Evolutionary conservation across 2,113 vertebrate species (phyloP).

Genomic region (Hyperopisus bebe): DNA sequence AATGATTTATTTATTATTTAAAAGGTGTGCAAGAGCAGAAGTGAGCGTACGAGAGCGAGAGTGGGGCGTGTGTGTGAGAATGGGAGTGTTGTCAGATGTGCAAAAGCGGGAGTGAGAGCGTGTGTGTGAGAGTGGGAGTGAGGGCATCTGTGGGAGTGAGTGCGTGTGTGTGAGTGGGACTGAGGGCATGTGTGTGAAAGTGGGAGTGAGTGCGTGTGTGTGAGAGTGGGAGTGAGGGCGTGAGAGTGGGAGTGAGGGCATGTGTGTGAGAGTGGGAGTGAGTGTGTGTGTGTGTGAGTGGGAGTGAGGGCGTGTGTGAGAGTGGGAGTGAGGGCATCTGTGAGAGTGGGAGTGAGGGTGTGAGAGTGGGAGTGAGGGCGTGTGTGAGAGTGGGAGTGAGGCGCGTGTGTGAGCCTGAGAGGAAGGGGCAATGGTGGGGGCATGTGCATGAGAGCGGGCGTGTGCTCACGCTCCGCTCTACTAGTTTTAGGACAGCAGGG

Average conservation of each 20-base stretch:
- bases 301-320: not conserved
- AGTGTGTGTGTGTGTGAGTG: not conserved
- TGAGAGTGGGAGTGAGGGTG: not conserved
- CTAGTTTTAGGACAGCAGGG: not conserved
- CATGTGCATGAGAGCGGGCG: no score
- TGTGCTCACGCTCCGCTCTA: not conserved
- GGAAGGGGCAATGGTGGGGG: not conserved
- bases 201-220: not conserved
- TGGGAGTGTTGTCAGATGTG: not conserved
- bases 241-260: not conserved
- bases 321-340: not conserved
- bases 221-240: not conserved
- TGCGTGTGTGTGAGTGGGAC: not conserved
- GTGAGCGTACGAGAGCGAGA: not conserved
- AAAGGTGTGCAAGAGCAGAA: not conserved
- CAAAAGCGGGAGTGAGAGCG: not conserved
- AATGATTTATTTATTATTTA: not conserved
- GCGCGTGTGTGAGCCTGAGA: not conserved
- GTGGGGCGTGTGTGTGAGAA: not conserved
- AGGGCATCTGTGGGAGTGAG: not conserved
- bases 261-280: not conserved
- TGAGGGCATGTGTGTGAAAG: no score
- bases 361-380: not conserved
- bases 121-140: not conserved
- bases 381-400: not conserved